Conservation (phyloP, 2,888 invertebrate genomes). For the Parapristionchus giblindavisi region DNA sequence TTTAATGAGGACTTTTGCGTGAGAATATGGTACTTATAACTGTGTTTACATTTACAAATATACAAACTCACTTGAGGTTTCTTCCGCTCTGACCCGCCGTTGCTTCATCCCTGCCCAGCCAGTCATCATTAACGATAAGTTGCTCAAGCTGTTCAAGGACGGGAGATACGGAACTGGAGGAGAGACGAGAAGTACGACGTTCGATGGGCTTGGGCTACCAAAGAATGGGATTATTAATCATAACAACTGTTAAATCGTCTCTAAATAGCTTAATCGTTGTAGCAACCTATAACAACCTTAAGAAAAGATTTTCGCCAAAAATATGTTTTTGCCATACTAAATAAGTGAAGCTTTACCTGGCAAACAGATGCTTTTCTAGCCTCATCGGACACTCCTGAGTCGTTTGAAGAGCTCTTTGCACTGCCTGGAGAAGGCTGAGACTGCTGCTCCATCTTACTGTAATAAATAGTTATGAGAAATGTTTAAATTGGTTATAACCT, state of each 20-base stretch:
- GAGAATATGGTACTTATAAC: background rate
- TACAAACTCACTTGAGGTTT: constrained; percentile 14
- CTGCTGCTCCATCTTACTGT: constrained; percentile 38
- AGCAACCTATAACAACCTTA: background rate
- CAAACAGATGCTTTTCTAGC: constrained; percentile 29
- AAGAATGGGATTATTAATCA: background rate
- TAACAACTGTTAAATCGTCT: background rate
- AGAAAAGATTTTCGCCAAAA: background rate
- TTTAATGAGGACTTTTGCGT: too few relatives aligned
- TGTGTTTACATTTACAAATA: background rate
- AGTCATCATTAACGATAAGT: constrained; percentile 63
- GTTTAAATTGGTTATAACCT: too few relatives aligned
- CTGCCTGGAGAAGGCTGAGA: constrained; percentile 37
- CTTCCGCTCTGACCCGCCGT: background rate
- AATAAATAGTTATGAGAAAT: background rate
- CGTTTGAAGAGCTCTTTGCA: constrained; percentile 30
- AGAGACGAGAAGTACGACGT: constrained; percentile 49
- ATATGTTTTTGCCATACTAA: background rate
- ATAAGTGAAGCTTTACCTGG: background rate
- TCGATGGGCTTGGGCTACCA: constrained; percentile 47
- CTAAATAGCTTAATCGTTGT: background rate
- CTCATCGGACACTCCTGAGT: constrained; percentile 18
- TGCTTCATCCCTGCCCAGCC: constrained; percentile 41
- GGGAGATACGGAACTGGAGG: constrained; percentile 50
- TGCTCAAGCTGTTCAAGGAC: constrained; percentile 61